Percentiles rank a stretch among this genome's conserved stretches.
Evolutionary conservation across 2,113 vertebrate genomes (phyloP).

Genomic region (Castor canadensis): DNA sequence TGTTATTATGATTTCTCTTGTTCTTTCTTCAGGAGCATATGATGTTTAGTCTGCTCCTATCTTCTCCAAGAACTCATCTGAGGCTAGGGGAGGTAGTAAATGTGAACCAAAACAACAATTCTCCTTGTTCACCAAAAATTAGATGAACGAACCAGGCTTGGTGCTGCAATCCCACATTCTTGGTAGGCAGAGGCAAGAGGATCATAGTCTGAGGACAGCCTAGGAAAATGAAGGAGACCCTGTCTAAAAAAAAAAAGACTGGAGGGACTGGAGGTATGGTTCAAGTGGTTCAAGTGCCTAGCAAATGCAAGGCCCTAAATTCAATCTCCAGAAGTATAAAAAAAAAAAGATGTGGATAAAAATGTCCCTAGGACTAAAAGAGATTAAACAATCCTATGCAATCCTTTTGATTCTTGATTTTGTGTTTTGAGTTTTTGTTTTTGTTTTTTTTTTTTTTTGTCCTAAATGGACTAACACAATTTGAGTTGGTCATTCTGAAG

Average conservation of each 20-base stretch:
- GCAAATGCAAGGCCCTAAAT: no score
- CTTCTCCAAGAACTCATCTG: background rate
- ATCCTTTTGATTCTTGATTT: background rate
- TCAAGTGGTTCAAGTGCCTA: no score
- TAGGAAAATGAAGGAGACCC: no score
- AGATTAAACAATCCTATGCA: background rate
- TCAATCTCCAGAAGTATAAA: no score
- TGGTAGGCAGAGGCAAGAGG: no score
- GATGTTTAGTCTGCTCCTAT: background rate
- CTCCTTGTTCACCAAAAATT: background rate
- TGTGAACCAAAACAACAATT: background rate
- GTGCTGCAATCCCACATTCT: no score
- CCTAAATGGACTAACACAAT: background rate
- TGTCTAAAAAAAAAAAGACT: no score
- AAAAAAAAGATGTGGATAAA: background rate
- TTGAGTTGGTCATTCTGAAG: background rate
- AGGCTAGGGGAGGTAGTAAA: background rate
- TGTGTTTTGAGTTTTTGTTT: background rate
- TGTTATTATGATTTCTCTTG: background rate
- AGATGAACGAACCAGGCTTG: no score
- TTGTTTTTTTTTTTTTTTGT: no score
- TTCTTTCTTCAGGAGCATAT: background rate
- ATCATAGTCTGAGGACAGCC: no score
- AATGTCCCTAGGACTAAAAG: background rate
- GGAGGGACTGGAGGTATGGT: no score